Conservation (phyloP, 2,888 invertebrate genomes). For the Ormia ochracea region DNA sequence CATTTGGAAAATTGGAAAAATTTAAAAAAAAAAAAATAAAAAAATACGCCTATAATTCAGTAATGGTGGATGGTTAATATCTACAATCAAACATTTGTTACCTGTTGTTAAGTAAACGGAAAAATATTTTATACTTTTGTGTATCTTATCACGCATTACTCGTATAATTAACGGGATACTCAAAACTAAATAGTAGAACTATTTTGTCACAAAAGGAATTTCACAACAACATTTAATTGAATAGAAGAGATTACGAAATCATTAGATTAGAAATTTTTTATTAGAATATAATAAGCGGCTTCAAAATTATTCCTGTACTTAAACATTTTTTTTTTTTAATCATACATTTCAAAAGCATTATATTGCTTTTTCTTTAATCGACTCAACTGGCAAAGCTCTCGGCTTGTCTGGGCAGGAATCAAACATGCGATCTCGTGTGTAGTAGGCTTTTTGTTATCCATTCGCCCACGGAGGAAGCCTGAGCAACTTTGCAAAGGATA, state of each 20-base stretch:
- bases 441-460: too few relatives aligned
- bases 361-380: too few relatives aligned
- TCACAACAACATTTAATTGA: not conserved
- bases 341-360: too few relatives aligned
- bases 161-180: not conserved
- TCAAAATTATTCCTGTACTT: not conserved
- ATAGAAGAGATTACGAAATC: not conserved
- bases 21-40: constrained; percentile 1
- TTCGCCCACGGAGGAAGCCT: too few relatives aligned
- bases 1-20: not conserved
- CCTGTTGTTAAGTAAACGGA: constrained; percentile 15
- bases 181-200: too few relatives aligned
- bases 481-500: too few relatives aligned
- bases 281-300: not conserved
- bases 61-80: not conserved
- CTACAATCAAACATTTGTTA: not conserved
- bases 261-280: not conserved
- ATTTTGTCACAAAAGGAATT: not conserved
- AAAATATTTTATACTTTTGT: not conserved
- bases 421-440: too few relatives aligned
- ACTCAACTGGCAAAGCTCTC: too few relatives aligned
- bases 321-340: too few relatives aligned
- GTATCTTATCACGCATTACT: not conserved
- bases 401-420: too few relatives aligned
- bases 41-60: constrained; percentile 24